Evolutionary conservation across 1,140 invertebrate genomes (phyloP), one percentile per base, ranked within the genome.

Genomic region (Ceratitis capitata): DNA sequence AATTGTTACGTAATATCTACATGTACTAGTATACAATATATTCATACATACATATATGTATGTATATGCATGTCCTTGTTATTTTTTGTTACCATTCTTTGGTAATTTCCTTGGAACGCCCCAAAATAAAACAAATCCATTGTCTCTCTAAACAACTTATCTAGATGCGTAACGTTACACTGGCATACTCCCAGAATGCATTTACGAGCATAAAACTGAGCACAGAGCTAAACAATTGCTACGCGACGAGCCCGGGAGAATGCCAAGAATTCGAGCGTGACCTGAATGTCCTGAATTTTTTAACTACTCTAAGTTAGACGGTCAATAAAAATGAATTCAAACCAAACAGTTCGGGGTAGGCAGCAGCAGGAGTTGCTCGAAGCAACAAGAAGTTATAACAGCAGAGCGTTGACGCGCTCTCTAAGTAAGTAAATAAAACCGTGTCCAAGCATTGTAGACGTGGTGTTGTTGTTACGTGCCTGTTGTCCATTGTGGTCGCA

Each of bases 201-300:
- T 45, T 64, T 2, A 42, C 23, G 39, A 1, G 10, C 69, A 45
- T 45, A 78, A 78, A n/a, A n/a, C n/a, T n/a, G n/a, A n/a, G n/a
- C n/a, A n/a, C n/a, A 78, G 39, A 78, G 35, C 16, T 14, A 16
- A 26, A 78, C 69, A 78, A 78, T 78, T 29, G 61, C 61, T 23
- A 9, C 23, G n/a, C 14, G 39, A 35, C n/a, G 64, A 74, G 32
- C 39, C 19, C 42, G 12, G 14, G n/a, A 35, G 64, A 69, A 39
- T 39, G 64, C 64, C 5, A 35, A 23, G 35, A 78, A 45, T 78
- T 26, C 32, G 69, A 53, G 82, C 47, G 47, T 58, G 82, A 83
- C 82, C 88, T 88, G 88, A 86, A 88, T 88, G 88, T 88, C 88
- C 88, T 88, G 88, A 88, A 88, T 88, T 88, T 88, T 88, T 88